phyloP scores from a whole-genome alignment of 2,888 invertebrate genomes.

The Ashinkailepas kermadecensis region DNA sequence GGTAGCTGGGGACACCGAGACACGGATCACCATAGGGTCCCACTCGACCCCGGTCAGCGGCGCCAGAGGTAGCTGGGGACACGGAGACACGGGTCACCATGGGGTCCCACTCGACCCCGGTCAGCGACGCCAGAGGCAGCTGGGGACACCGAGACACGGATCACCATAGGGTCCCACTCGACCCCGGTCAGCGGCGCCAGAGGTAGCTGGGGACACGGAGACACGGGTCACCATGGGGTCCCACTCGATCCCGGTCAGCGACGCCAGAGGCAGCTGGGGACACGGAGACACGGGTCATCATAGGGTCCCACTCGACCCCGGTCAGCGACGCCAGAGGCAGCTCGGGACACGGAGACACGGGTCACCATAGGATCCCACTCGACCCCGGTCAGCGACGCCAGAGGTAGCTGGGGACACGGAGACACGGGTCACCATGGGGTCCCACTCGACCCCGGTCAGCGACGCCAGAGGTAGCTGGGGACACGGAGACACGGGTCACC shows the following conservation, averaged over 20 bases:
- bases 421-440: background rate
- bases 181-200: background rate
- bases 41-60: background rate
- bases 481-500: no score
- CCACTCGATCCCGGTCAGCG: background rate
- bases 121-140: conserved; percentile 4
- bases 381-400: background rate
- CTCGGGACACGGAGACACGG: background rate
- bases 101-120: conserved; percentile 10
- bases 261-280: conserved; percentile 4
- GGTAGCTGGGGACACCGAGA: background rate
- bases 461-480: conserved; percentile 1
- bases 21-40: background rate
- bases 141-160: background rate
- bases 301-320: background rate
- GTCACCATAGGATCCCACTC: no score
- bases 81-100: no score
- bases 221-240: no score
- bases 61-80: background rate
- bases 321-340: background rate
- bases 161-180: background rate
- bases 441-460: background rate
- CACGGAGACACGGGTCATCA: no score
- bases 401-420: background rate
- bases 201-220: background rate